These are phyloP conservation scores for Euzetes globulus DNA, from an alignment of 2,888 invertebrate species.

Conservation along the genomic window DNA sequence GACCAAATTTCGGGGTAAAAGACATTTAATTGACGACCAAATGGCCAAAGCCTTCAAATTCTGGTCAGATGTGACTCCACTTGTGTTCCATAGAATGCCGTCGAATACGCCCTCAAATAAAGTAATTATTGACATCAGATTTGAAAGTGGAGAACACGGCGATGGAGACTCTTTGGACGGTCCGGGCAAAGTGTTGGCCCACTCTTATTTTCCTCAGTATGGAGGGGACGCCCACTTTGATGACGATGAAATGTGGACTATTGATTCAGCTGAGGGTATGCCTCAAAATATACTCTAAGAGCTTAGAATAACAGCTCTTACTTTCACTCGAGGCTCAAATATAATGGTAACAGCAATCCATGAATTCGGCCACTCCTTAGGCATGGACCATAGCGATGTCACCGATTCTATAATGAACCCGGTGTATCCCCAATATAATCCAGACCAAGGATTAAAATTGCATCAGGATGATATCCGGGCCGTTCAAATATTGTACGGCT, in stretches of 20 bases:
- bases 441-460: not conserved
- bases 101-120: not conserved
- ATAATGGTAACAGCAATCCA: not conserved
- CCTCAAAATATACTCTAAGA: too few relatives aligned
- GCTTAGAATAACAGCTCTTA: too few relatives aligned
- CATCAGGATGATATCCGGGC: not conserved
- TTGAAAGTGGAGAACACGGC: conserved; percentile 4
- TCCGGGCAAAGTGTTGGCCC: not conserved
- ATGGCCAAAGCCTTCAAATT: not conserved
- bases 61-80: conserved; percentile 5
- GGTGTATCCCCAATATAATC: not conserved
- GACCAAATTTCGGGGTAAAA: not conserved
- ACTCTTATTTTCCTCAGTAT: conserved; percentile 17
- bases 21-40: not conserved
- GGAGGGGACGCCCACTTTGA: conserved; percentile 22
- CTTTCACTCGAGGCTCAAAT: not conserved
- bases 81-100: not conserved
- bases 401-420: conserved; percentile 16
- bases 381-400: conserved; percentile 13
- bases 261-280: not conserved
- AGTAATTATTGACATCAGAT: conserved; percentile 5
- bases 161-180: conserved; percentile 9
- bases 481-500: conserved; percentile 3
- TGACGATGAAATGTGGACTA: conserved; percentile 25
- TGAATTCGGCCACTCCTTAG: conserved; percentile 14